Evolutionary conservation across 2,113 vertebrate genomes (phyloP).

Genomic region (Xiphophorus hellerii): DNA sequence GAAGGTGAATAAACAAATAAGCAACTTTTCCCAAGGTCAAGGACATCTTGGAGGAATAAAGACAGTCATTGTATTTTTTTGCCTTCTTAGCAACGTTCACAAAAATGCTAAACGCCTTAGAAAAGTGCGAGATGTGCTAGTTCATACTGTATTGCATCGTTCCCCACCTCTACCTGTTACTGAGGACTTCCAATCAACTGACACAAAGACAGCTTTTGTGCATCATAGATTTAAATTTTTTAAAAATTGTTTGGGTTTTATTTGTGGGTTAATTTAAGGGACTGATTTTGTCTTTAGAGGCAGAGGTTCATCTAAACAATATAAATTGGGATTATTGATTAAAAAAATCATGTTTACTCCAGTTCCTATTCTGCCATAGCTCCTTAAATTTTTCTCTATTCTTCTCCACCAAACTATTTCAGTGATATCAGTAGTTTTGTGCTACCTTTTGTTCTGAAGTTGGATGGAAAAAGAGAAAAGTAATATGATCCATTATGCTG

Average conservation of each 20-base stretch:
- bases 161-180: not conserved
- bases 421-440: not conserved
- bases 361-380: not conserved
- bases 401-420: not conserved
- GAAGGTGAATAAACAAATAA: not conserved
- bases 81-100: not conserved
- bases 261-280: no score
- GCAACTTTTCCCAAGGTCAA: not conserved
- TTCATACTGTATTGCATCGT: not conserved
- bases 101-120: not conserved
- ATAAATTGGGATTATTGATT: not conserved
- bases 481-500: not conserved
- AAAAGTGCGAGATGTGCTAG: not conserved
- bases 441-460: not conserved
- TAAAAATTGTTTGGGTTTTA: no score
- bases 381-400: not conserved
- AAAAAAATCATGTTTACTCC: not conserved
- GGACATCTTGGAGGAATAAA: conserved; percentile 2
- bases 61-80: not conserved
- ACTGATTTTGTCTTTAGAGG: not conserved
- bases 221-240: not conserved
- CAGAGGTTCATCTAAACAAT: not conserved
- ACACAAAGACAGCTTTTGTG: not conserved
- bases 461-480: conserved; percentile 1
- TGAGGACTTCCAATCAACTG: not conserved